Evolutionary conservation across 2,113 vertebrate genomes (phyloP), one percentile per base, ranked within the genome.

Genomic region (Oncorhynchus gorbuscha): DNA sequence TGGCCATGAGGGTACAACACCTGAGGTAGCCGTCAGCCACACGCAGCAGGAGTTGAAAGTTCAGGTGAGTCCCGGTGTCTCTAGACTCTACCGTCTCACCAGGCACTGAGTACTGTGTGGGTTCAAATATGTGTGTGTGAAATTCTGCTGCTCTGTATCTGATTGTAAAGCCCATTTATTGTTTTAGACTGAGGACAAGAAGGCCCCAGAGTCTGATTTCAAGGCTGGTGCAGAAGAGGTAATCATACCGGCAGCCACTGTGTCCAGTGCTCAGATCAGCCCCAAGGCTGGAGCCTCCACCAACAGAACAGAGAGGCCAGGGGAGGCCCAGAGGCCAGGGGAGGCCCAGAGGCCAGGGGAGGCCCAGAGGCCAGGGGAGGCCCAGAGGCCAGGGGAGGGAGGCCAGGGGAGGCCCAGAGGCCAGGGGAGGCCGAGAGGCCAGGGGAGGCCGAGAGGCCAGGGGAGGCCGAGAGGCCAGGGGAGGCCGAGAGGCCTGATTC

Each of bases 41-140:
- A 79, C 35, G 48, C 39, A 30, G 48, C 45, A 67, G 45, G 70
- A 80, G 70, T 83, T 59, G 69, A 77, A 51, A 72, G 65, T 80
- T 88, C 90, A 88, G 92, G 93, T 94, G 75, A 87, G 86, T 67
- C 22, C 65, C 24, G 11, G 65, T 67, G 30, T 67, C 22, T 22
- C n/a, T 64, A 7, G 26, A 14, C n/a, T 67, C 0, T 3, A 11
- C 39, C 51, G 5, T 55, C 16, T 55, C 51, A 55, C 16, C 49
- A 18, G 16, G 51, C 12, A 51, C 14, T 51, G 49, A 51, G 49
- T 39, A 9, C 39, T 22, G 61, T 64, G 22, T 30, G 39, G 8
- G 39, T 45, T 45, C 39, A n/a, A 24, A 12, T 67, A 12, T 67
- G 65, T 67, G 65, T 66, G 2, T 67, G 39, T 45, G 65, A 24